Evolutionary conservation across 2,888 invertebrate genomes (phyloP), one percentile per base, ranked within the genome.

Genomic region (Creontiades dilutus): DNA sequence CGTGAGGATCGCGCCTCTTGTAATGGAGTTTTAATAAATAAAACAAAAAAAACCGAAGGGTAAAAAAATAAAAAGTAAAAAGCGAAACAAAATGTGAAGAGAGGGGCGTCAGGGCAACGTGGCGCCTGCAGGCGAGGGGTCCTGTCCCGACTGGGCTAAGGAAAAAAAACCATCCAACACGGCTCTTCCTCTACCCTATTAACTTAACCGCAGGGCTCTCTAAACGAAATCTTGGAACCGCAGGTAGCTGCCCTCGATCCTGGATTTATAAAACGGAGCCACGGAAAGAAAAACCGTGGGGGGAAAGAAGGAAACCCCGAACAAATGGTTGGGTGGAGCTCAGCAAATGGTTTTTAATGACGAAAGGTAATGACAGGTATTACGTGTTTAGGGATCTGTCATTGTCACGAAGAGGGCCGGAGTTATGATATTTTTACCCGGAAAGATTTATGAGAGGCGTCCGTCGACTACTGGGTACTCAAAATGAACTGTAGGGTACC

Each of bases 1-100:
- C 86, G 90, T 52, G 80, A 89, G 89, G 68, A 89, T 90, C 90
- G 89, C 90, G 90, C 90, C 90, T 90, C 82, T 84, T 57, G 90
- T 89, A 90, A 90, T 90, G 85, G 89, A 84, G 48, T 89, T 90
- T 90, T 90, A 90, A 90, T 90, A 90, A 90, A 90, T 89, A 89
- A 90, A 90, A 57, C 55, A 84, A 90, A 48, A 37, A 37, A 37
- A 37, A 2, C 7, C 3, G 37, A 37, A 37, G n/a, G n/a, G n/a
- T n/a, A 37, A 37, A 37, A 37, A 28, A 57, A 57, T 19, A 46
- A 85, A 89, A 85, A 76, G 76, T 76, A 85, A 55, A 86, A 48
- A 75, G 23, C 37, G 48, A 27, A 57, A 13, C 52, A 84, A 86
- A 86, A 57, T 12, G 37, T 14, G 12, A 14, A 48, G 90, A 68